Percentiles rank a stretch among this genome's conserved stretches.
Conservation (phyloP, 1,140 invertebrate genomes). For the Nomia melanderi region DNA sequence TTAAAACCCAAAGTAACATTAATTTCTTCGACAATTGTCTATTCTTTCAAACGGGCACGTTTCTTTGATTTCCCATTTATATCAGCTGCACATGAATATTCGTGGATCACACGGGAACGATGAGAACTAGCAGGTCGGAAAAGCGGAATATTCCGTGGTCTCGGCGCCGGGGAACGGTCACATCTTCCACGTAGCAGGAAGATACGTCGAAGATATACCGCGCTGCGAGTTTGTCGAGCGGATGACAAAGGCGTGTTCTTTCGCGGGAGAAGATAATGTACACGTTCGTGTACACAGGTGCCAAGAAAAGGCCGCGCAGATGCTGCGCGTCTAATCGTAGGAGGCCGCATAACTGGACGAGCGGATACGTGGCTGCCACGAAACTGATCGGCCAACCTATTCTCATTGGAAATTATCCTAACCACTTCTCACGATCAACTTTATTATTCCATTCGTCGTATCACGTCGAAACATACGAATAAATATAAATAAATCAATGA, state of each 20-base stretch:
- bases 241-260: slow-evolving; percentile 73
- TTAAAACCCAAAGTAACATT: no score
- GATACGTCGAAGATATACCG: slow-evolving; percentile 61
- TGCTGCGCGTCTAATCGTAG: slow-evolving; percentile 69
- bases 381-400: not conserved
- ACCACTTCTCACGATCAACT: not conserved
- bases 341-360: not conserved
- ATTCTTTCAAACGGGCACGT: no score
- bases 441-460: not conserved
- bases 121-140: no score
- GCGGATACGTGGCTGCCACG: not conserved
- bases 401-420: not conserved
- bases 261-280: slow-evolving; percentile 70
- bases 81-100: no score
- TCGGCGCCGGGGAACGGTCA: not conserved
- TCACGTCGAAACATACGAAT: no score
- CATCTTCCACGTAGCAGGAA: slow-evolving; percentile 25
- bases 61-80: no score
- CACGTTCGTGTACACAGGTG: slow-evolving; percentile 76
- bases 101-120: no score
- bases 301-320: slow-evolving; percentile 68
- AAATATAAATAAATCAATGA: no score
- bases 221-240: slow-evolving; percentile 61
- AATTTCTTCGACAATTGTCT: no score
- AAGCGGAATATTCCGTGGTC: no score